These are phyloP conservation scores for Hemistola chrysoprasaria DNA, from an alignment of 2,888 invertebrate genomes.

Conservation along the genomic window DNA sequence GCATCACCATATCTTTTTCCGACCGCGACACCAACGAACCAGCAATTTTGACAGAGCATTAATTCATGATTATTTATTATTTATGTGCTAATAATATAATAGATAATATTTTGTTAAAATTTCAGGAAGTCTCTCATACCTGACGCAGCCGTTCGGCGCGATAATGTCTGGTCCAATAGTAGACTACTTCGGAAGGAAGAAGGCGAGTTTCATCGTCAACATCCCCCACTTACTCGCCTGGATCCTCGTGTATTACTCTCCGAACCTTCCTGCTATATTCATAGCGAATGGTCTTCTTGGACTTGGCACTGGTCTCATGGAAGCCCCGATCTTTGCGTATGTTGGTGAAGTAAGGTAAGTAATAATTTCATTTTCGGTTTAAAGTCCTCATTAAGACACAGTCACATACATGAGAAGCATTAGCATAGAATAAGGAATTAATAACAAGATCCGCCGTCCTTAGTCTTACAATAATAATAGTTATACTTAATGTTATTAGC, in stretches of 20 bases:
- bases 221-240: constrained; percentile 80
- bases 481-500: no score
- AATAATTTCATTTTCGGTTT: no score
- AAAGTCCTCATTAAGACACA: no score
- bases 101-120: constrained; percentile 16
- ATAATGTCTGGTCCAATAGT: constrained; percentile 77
- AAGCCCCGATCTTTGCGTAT: constrained; percentile 82
- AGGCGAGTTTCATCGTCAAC: constrained; percentile 77
- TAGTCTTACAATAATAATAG: no score
- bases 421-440: no score
- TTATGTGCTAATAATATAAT: no score
- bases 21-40: no score
- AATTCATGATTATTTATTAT: no score
- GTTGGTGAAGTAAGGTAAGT: constrained; percentile 81
- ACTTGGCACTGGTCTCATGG: constrained; percentile 81
- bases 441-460: no score
- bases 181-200: constrained; percentile 80
- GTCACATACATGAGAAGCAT: no score
- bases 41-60: no score
- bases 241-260: constrained; percentile 76
- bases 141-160: constrained; percentile 82
- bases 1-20: no score
- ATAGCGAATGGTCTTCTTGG: constrained; percentile 76
- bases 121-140: constrained; percentile 78
- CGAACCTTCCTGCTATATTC: constrained; percentile 68